Evolutionary conservation across 1,140 invertebrate genomes (phyloP).

Genomic region (Caerostris darwini): DNA sequence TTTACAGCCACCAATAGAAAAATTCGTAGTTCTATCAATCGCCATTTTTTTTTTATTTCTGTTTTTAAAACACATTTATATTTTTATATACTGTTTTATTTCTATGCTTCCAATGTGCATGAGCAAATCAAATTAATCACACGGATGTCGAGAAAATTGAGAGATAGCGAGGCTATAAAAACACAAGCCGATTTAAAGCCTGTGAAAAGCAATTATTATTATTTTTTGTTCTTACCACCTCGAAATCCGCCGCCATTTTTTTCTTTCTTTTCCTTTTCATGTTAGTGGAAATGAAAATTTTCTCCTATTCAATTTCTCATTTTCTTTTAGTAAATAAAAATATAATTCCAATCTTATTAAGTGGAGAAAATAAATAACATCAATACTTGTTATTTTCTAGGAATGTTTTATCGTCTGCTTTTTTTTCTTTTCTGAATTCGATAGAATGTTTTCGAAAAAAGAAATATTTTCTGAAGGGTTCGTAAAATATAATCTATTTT

Average conservation of each 20-base stretch:
- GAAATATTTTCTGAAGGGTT: too few species aligned
- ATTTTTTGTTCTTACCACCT: neutral
- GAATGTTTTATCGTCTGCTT: neutral
- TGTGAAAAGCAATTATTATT: neutral
- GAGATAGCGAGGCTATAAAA: neutral
- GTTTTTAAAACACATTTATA: neutral
- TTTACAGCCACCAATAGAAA: neutral
- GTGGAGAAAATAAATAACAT: neutral
- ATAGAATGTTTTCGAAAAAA: neutral
- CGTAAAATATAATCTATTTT: too few species aligned
- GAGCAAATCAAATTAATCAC: constrained; percentile 2
- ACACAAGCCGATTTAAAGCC: neutral
- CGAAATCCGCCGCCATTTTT: neutral
- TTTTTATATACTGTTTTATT: neutral
- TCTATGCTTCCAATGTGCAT: neutral
- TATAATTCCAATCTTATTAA: neutral
- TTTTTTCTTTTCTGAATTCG: neutral
- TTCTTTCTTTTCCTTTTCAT: too few species aligned
- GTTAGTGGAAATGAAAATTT: neutral
- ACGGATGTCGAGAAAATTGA: neutral
- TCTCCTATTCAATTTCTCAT: neutral
- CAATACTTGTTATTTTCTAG: neutral
- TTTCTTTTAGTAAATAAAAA: neutral
- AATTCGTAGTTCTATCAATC: neutral
- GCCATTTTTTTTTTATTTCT: neutral